Base-by-base conservation (phyloP, 2,113 vertebrate genomes). In the Notiomystis cincta region DNA sequence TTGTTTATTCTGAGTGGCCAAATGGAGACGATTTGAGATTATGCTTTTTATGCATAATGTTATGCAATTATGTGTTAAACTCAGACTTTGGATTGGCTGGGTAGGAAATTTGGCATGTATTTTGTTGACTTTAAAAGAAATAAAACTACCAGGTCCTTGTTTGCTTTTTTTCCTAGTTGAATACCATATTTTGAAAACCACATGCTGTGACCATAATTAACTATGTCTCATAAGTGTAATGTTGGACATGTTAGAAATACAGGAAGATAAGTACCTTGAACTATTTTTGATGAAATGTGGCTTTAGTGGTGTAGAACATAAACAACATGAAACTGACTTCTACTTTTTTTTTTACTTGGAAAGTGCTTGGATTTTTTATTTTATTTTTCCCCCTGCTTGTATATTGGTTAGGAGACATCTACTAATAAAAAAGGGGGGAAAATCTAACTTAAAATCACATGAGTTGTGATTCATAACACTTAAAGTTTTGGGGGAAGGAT, bases 71-170 rank as follows among this genome's bases (percentile, higher is more conserved):
- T 64, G 16, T 83, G 90, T 95, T 64, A 66, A 94, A 85, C 38
- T 65, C 82, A 73, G 75, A 50, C 33, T 87, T 73, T 86, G 62
- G 56, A 78, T 77, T 77, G 78, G 51, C 53, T 7, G 31, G 27
- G 3, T 60, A 90, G 78, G 44, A 85, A 87, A 93, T 56, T 5
- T 95, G 96, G 85, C 91, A 62, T 30, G 20, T 12, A 35, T 89
- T 95, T 77, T 93, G 67, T 94, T 97, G 90, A 87, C 79, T 88
- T 95, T 87, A 64, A 56, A 89, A 57, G 77, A 92, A 87, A 22
- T 84, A 71, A 94, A 96, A 90, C 47, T 93, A 78, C 67, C 53
- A 92, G 90, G 75, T 82, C 66, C 89, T 90, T 95, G 75, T 87
- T 93, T 90, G 85, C 51, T 80, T 95, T 96, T 95, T 88, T 75